Percentiles rank a stretch among this genome's conserved stretches.
Evolutionary conservation across 2,888 invertebrate genomes (phyloP).

Genomic region (Phalangium opilio): DNA sequence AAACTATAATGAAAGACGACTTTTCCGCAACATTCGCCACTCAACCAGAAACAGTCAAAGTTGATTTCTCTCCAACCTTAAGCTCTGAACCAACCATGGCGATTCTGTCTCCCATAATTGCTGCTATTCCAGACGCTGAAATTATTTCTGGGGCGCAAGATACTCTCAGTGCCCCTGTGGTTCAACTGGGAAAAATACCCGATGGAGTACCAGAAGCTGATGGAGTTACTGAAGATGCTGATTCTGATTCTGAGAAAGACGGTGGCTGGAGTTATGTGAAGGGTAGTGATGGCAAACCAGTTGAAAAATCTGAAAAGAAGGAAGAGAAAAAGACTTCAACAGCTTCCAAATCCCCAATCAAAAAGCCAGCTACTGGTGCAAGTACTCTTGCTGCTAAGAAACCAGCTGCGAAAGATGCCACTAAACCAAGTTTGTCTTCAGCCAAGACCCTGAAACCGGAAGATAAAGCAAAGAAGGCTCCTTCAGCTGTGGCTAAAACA

Average conservation of each 20-base stretch:
- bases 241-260: conserved; percentile 1
- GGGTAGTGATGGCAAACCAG: not conserved
- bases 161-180: not conserved
- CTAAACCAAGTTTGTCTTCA: not conserved
- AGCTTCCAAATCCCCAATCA: no score
- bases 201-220: conserved; percentile 18
- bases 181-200: conserved; percentile 8
- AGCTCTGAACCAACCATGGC: no score
- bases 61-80: no score
- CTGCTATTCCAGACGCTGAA: no score
- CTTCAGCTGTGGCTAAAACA: no score
- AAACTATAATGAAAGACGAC: no score
- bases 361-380: not conserved
- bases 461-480: not conserved
- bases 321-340: not conserved
- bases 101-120: no score
- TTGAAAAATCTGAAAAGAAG: not conserved
- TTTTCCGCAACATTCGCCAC: no score
- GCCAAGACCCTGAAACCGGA: not conserved
- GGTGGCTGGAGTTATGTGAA: conserved; percentile 1
- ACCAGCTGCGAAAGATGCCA: not conserved
- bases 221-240: conserved; percentile 17
- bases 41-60: no score
- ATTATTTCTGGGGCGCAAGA: no score
- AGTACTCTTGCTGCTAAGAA: not conserved